Conservation (phyloP, 1,140 invertebrate genomes). For the Camponotus pennsylvanicus region DNA sequence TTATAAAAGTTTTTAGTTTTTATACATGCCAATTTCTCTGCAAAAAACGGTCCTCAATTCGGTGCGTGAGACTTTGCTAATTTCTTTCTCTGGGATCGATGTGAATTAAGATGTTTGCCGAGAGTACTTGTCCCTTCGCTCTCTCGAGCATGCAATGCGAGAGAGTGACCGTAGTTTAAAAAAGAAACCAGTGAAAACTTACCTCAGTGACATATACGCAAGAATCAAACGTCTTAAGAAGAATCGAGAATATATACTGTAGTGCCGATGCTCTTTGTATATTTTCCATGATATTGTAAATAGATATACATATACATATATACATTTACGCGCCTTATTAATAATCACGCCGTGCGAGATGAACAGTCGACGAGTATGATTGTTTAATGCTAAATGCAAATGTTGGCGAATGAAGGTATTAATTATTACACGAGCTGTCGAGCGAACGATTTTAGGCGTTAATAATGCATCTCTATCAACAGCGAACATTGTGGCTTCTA, state of each 20-base stretch:
- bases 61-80: constrained; percentile 10
- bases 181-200: constrained; percentile 73
- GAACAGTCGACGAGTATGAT: constrained; percentile 61
- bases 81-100: constrained; percentile 56
- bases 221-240: constrained; percentile 78
- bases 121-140: constrained; percentile 54
- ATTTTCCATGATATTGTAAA: constrained; percentile 78
- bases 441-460: constrained; percentile 39
- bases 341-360: constrained; percentile 70
- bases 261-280: constrained; percentile 77
- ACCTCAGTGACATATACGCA: constrained; percentile 75
- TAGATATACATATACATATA: constrained; percentile 70
- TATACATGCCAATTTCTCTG: background rate
- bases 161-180: constrained; percentile 37
- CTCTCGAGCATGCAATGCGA: constrained; percentile 13
- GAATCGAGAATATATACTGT: constrained; percentile 73
- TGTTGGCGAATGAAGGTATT: constrained; percentile 27
- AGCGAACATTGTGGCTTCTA: constrained; percentile 52
- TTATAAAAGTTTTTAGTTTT: background rate
- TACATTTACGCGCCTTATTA: constrained; percentile 75
- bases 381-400: constrained; percentile 72
- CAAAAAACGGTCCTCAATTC: constrained; percentile 38
- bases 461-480: constrained; percentile 24
- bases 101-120: constrained; percentile 30
- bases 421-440: constrained; percentile 48